A percentile compares a stretch with the other conserved stretches of the same genome.
Conservation (phyloP, 2,113 vertebrate species). For the Odontesthes bonariensis region DNA sequence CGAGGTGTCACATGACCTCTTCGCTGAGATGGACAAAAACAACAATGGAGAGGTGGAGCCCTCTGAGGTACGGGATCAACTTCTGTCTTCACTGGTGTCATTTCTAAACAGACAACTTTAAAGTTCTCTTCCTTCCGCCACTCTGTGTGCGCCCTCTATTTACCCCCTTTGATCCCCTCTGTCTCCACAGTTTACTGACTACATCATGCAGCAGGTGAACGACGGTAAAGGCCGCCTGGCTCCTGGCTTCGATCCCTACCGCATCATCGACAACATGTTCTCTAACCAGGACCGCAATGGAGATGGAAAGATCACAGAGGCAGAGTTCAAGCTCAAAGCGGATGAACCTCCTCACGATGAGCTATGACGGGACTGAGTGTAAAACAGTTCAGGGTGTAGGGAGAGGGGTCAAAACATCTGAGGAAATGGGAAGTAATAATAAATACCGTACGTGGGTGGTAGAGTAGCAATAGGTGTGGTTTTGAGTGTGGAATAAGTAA, state of each 20-base stretch:
- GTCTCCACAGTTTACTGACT: constrained; percentile 89
- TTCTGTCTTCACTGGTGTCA: neutral
- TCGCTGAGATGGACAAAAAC: constrained; percentile 93
- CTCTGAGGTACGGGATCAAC: constrained; percentile 86
- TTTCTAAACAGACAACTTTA: too few species aligned
- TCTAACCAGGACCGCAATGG: constrained; percentile 95
- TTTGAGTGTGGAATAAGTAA: constrained; percentile 15
- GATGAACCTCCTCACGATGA: constrained; percentile 93
- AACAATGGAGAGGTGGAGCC: constrained; percentile 85
- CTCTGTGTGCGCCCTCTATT: neutral
- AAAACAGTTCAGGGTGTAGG: constrained; percentile 32
- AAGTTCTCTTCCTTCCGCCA: neutral
- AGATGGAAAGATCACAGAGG: constrained; percentile 91
- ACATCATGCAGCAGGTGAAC: constrained; percentile 91
- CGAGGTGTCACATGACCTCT: constrained; percentile 91
- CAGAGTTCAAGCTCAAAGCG: constrained; percentile 96
- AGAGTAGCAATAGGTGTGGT: constrained; percentile 7
- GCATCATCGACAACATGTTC: constrained; percentile 97
- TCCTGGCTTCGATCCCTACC: constrained; percentile 91
- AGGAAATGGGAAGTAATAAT: constrained; percentile 14
- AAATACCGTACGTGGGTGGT: constrained; percentile 36
- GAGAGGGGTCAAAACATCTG: constrained; percentile 40
- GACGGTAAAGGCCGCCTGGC: constrained; percentile 94
- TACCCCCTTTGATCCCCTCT: neutral
- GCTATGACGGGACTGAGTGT: constrained; percentile 82